phyloP scores from a whole-genome alignment of 2,888 invertebrate species.

The Bombyx huttoni region DNA sequence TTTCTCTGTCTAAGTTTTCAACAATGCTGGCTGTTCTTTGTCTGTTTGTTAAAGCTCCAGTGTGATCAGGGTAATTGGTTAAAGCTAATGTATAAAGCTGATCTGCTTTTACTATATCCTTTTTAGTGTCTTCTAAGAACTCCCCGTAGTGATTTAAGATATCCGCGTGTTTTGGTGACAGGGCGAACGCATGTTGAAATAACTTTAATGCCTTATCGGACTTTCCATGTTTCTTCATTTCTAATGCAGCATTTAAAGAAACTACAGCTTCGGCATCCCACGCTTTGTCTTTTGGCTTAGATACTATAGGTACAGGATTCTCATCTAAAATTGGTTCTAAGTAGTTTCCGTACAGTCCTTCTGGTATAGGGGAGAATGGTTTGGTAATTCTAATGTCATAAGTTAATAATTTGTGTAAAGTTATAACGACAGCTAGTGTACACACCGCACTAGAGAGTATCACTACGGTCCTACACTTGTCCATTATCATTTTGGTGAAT shows the following conservation, averaged over 20 bases:
- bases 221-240: slow-evolving; percentile 87
- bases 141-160: slow-evolving; percentile 94
- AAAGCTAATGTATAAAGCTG: slow-evolving; percentile 91
- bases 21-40: slow-evolving; percentile 90
- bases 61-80: slow-evolving; percentile 85
- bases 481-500: slow-evolving; percentile 49
- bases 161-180: slow-evolving; percentile 94
- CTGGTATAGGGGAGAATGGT: slow-evolving; percentile 57
- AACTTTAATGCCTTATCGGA: slow-evolving; percentile 87
- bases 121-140: slow-evolving; percentile 87
- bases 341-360: slow-evolving; percentile 51
- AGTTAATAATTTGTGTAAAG: slow-evolving; percentile 47
- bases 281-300: slow-evolving; percentile 29
- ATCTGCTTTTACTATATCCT: slow-evolving; percentile 91
- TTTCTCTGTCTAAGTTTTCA: slow-evolving; percentile 87
- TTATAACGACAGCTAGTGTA: slow-evolving; percentile 51
- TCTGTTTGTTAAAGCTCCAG: slow-evolving; percentile 83
- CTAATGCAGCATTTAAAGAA: slow-evolving; percentile 86
- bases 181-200: slow-evolving; percentile 90
- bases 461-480: slow-evolving; percentile 54
- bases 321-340: slow-evolving; percentile 41
- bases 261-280: slow-evolving; percentile 82
- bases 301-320: slow-evolving; percentile 17
- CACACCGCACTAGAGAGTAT: slow-evolving; percentile 58
- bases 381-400: slow-evolving; percentile 47